Evolutionary conservation across 2,797 vertebrate genomes (phyloP).

Genomic region (Crocidura indochinensis): DNA sequence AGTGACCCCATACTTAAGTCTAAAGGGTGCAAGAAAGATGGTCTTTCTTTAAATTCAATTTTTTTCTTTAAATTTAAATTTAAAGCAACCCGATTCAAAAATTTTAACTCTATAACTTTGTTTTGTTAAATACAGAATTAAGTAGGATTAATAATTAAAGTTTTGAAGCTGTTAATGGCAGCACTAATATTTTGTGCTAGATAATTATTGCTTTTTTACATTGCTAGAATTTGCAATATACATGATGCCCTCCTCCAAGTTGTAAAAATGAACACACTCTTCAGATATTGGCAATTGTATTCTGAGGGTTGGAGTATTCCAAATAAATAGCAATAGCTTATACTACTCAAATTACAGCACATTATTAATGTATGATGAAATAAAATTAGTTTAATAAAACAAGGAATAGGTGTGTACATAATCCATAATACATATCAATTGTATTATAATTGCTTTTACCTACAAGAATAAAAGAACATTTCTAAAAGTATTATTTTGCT

Average conservation of each 20-base stretch:
- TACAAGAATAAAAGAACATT: constrained; percentile 27
- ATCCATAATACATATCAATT: neutral
- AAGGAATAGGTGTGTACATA: neutral
- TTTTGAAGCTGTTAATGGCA: too few species aligned
- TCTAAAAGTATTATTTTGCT: constrained; percentile 26
- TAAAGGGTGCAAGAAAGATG: neutral
- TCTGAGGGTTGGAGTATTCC: neutral
- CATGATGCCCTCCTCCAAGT: neutral
- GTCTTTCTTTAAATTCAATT: neutral
- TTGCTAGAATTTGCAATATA: neutral
- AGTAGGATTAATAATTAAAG: neutral
- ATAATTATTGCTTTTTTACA: neutral
- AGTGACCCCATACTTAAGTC: neutral
- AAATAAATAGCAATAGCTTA: neutral
- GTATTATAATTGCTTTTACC: constrained; percentile 34
- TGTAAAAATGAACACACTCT: neutral
- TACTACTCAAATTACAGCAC: neutral
- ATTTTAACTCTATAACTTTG: neutral
- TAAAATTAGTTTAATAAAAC: constrained; percentile 41
- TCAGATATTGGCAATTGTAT: neutral
- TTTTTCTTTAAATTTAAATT: neutral
- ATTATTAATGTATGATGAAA: constrained; percentile 15
- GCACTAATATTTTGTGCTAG: neutral
- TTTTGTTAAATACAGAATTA: neutral
- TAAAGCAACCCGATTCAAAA: neutral